phyloP scores from a whole-genome alignment of 1,140 invertebrate species.

The Hypsibius dujardini region DNA sequence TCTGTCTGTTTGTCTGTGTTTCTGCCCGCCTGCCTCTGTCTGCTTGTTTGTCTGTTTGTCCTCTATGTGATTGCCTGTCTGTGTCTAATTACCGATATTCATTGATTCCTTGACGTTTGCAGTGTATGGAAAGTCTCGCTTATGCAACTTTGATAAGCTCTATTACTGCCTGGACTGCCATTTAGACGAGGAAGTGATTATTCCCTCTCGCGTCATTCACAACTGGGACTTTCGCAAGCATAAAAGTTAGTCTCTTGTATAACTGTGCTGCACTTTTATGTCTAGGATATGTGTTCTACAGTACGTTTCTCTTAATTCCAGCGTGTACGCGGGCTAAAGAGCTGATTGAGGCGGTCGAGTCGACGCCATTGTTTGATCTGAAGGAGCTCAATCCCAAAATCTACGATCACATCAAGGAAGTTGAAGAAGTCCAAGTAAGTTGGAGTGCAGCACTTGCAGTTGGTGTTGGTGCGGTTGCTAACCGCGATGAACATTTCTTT shows the following conservation, averaged over 20 bases:
- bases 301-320: slow-evolving; percentile 25
- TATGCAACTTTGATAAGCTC: slow-evolving; percentile 63
- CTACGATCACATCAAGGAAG: slow-evolving; percentile 54
- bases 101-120: slow-evolving; percentile 23
- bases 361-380: slow-evolving; percentile 58
- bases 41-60: too few relatives aligned
- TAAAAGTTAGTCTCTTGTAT: slow-evolving; percentile 12
- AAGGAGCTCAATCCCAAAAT: slow-evolving; percentile 58
- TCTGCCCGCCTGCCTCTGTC: too few relatives aligned
- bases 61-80: too few relatives aligned
- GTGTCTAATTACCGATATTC: too few relatives aligned
- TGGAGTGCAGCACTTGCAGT: neutral
- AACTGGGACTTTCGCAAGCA: slow-evolving; percentile 85
- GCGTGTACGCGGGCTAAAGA: slow-evolving; percentile 55
- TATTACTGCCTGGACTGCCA: slow-evolving; percentile 78
- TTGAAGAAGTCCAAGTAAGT: slow-evolving; percentile 50
- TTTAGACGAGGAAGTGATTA: slow-evolving; percentile 53
- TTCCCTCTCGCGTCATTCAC: slow-evolving; percentile 68
- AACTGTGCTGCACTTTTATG: slow-evolving; percentile 23
- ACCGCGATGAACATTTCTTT: slow-evolving; percentile 20
- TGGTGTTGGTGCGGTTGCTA: too few relatives aligned
- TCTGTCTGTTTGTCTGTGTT: too few relatives aligned
- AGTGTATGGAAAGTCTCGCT: slow-evolving; percentile 51
- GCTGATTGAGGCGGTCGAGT: slow-evolving; percentile 52
- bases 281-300: slow-evolving; percentile 40